Conservation (phyloP, 2,113 vertebrate genomes). For the Labeo rohita region DNA sequence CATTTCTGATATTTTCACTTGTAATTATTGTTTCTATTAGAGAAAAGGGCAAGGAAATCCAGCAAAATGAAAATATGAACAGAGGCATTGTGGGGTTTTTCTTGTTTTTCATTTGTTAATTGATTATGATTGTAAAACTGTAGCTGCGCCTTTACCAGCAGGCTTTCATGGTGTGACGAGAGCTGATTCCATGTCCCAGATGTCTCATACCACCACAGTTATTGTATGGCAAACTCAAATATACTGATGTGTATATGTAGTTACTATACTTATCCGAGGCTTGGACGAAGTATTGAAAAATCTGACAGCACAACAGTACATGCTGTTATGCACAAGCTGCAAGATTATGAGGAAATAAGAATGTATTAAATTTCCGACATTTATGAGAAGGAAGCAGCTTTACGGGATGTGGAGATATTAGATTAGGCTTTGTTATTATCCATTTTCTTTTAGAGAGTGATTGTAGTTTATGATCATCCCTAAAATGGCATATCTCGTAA, state of each 20-base stretch:
- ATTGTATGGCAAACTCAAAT: too few species aligned
- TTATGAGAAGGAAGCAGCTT: background rate
- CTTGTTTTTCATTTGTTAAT: background rate
- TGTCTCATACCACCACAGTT: background rate
- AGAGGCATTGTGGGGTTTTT: background rate
- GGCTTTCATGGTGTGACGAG: background rate
- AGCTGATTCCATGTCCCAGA: background rate
- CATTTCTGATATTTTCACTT: constrained; percentile 8
- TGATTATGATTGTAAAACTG: background rate
- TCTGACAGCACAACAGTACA: background rate
- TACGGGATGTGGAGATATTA: background rate
- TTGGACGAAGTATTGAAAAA: background rate
- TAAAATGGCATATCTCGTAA: constrained; percentile 11
- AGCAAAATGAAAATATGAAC: background rate
- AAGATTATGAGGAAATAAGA: constrained; percentile 13
- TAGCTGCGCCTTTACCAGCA: background rate
- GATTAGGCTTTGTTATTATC: background rate
- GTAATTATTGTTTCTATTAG: background rate
- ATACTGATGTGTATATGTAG: background rate
- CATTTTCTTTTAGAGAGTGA: background rate
- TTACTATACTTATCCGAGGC: background rate
- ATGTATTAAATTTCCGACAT: background rate
- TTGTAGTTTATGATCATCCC: background rate
- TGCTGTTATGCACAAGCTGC: background rate
- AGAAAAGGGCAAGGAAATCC: constrained; percentile 4